phyloP scores from a whole-genome alignment of 37 sponge, comb jelly and placozoan genomes.

The Halisarca cf. caerulea region DNA sequence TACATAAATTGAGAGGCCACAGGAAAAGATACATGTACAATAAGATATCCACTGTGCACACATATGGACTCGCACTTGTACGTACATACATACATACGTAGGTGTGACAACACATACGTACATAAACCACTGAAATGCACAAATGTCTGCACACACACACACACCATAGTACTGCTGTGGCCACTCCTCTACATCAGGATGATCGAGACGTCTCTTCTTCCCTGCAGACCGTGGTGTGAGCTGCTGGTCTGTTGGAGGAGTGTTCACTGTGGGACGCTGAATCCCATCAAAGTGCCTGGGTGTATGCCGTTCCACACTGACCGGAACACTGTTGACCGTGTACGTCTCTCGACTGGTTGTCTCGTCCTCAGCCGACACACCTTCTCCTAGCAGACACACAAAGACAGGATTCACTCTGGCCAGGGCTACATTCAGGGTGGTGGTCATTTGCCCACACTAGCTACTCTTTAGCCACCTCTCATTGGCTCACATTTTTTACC shows the following conservation, averaged over 20 bases:
- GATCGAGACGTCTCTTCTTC: slow-evolving; percentile 68
- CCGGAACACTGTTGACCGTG: slow-evolving; percentile 15
- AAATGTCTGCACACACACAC: too few relatives aligned
- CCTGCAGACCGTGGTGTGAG: slow-evolving; percentile 3
- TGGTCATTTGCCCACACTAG: too few relatives aligned
- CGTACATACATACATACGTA: too few relatives aligned
- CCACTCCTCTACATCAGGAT: not conserved
- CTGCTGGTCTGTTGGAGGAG: not conserved
- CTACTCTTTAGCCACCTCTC: too few relatives aligned
- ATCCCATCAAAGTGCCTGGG: slow-evolving; percentile 28
- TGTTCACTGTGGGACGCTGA: slow-evolving; percentile 14
- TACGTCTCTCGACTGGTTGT: not conserved
- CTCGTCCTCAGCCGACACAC: slow-evolving; percentile 44
- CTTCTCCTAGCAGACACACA: slow-evolving; percentile 33
- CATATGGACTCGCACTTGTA: too few relatives aligned
- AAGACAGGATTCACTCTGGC: too few relatives aligned
- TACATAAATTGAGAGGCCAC: too few relatives aligned
- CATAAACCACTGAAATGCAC: too few relatives aligned
- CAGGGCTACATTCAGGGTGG: too few relatives aligned
- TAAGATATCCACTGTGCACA: too few relatives aligned
- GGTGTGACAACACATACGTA: slow-evolving; percentile 27
- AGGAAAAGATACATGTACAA: too few relatives aligned
- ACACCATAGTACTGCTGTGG: not conserved
- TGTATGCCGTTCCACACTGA: slow-evolving; percentile 71
- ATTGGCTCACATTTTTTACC: too few relatives aligned